phyloP scores from a whole-genome alignment of 2,888 invertebrate genomes.

The Adelognathus sp. region DNA sequence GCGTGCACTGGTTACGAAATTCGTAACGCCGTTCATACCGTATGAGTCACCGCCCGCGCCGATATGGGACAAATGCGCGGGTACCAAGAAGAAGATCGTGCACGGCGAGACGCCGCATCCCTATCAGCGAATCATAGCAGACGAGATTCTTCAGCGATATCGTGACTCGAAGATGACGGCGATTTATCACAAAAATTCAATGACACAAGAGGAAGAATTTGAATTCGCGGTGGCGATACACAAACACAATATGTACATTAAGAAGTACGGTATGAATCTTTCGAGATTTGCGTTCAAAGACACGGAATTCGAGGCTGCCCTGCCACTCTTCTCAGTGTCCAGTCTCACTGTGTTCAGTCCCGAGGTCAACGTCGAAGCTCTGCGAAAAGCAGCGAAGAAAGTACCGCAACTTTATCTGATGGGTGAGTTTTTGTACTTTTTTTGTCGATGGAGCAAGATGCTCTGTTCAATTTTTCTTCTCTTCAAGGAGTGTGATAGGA shows the following conservation, averaged over 20 bases:
- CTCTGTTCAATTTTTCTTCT: constrained; percentile 3
- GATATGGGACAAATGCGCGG: constrained; percentile 82
- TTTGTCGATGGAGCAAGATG: too few species aligned
- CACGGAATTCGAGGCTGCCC: constrained; percentile 86
- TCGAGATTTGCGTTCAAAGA: constrained; percentile 85
- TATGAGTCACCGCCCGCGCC: constrained; percentile 74
- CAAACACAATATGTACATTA: constrained; percentile 87
- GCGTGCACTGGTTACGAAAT: constrained; percentile 85
- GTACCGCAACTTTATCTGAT: constrained; percentile 88
- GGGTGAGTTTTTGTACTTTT: constrained; percentile 82
- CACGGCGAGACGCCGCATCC: constrained; percentile 82
- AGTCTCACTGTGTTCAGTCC: constrained; percentile 88
- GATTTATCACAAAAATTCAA: constrained; percentile 88
- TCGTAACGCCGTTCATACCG: constrained; percentile 86
- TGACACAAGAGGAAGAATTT: constrained; percentile 85
- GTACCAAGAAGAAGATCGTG: constrained; percentile 66
- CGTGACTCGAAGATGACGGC: constrained; percentile 87
- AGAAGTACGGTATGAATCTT: constrained; percentile 86
- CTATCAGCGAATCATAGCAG: constrained; percentile 88
- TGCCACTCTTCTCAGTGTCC: constrained; percentile 85
- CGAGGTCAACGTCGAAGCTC: constrained; percentile 84
- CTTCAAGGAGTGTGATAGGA: background rate
- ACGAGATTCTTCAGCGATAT: constrained; percentile 88
- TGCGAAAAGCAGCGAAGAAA: constrained; percentile 87
- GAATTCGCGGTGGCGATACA: constrained; percentile 85